Percentiles rank a stretch among this genome's conserved stretches.
These are phyloP conservation scores for Rousettus leschenaultii DNA, from an alignment of 2,113 vertebrate species.

Conservation along the genomic window DNA sequence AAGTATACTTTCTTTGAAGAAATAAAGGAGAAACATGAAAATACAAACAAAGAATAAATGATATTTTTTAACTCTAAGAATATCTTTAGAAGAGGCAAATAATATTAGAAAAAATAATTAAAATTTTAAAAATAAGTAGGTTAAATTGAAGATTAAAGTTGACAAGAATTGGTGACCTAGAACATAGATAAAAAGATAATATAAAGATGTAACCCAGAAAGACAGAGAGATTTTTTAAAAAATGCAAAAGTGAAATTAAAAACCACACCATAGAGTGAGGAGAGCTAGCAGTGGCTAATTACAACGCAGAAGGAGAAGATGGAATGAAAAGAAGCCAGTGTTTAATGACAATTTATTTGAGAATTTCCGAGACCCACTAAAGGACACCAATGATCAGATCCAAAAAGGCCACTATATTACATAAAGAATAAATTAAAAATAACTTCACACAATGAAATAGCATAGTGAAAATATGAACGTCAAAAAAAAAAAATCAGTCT, in stretches of 20 bases:
- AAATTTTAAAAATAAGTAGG: neutral
- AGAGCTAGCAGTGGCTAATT: neutral
- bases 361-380: neutral
- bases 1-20: neutral
- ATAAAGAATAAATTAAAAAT: slow-evolving; percentile 29
- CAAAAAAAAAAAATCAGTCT: neutral
- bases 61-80: neutral
- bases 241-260: neutral
- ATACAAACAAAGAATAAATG: neutral
- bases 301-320: neutral
- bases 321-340: neutral
- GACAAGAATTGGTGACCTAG: neutral
- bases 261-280: neutral
- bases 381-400: neutral
- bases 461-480: neutral
- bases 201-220: neutral
- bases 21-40: neutral
- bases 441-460: neutral
- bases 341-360: neutral
- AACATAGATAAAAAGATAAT: neutral
- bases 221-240: neutral
- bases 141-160: neutral
- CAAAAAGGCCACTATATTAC: neutral
- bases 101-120: neutral
- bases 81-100: neutral